A percentile compares a stretch with the other conserved stretches of the same genome.
These are phyloP conservation scores for Frankliniella intonsa DNA, from an alignment of 2,888 invertebrate genomes.

Conservation along the genomic window DNA sequence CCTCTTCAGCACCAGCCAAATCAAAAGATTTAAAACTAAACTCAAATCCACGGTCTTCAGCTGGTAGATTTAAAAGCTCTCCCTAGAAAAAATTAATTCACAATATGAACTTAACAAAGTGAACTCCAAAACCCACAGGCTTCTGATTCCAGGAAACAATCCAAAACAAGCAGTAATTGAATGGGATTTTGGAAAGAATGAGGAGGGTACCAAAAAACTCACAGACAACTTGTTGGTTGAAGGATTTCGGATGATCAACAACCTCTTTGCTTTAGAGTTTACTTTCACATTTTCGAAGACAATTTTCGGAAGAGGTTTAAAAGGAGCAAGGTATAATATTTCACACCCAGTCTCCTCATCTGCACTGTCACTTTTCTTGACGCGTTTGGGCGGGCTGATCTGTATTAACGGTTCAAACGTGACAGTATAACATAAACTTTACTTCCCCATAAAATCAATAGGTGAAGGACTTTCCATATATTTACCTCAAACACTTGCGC, in stretches of 20 bases:
- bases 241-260: slow-evolving; percentile 42
- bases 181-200: not conserved
- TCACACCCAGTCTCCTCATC: slow-evolving; percentile 49
- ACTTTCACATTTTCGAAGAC: slow-evolving; percentile 63
- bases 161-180: not conserved
- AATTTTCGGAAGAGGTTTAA: slow-evolving; percentile 61
- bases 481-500: not conserved
- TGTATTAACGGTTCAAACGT: not conserved
- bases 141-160: not conserved
- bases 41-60: not conserved
- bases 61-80: not conserved
- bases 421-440: not conserved
- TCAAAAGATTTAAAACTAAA: slow-evolving; percentile 46
- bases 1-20: slow-evolving; percentile 54
- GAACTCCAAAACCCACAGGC: not conserved
- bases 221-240: not conserved
- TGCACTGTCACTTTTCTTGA: slow-evolving; percentile 42
- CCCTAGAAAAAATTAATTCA: not conserved
- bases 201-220: not conserved
- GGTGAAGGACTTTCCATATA: too few relatives aligned
- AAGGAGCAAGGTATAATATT: slow-evolving; percentile 59
- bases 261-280: slow-evolving; percentile 53
- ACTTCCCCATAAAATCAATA: too few relatives aligned
- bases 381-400: slow-evolving; percentile 42
- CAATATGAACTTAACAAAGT: not conserved